Evolutionary conservation across 2,113 vertebrate species (phyloP).

Genomic region (Ifrita kowaldi): DNA sequence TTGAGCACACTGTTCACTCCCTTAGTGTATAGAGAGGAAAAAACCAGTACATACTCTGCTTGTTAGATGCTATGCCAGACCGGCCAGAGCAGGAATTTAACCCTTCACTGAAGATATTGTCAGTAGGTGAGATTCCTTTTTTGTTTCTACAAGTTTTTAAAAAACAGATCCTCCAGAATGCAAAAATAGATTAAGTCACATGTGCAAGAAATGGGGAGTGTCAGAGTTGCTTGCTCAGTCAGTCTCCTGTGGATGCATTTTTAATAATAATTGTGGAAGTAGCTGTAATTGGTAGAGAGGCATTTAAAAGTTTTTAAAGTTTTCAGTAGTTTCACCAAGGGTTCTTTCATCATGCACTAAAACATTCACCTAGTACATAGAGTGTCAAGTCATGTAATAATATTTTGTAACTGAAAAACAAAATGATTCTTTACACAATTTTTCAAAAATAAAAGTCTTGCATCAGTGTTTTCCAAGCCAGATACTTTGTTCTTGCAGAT

Average conservation of each 20-base stretch:
- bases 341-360: neutral
- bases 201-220: neutral
- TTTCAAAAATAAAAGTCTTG: neutral
- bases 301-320: neutral
- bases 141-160: neutral
- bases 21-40: neutral
- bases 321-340: neutral
- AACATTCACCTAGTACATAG: neutral
- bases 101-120: neutral
- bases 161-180: neutral
- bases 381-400: neutral
- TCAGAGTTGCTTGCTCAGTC: neutral
- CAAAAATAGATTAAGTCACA: neutral
- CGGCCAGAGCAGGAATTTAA: neutral
- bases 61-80: neutral
- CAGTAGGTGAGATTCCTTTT: neutral
- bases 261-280: neutral
- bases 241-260: neutral
- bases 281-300: neutral
- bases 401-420: neutral
- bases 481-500: neutral
- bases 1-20: neutral
- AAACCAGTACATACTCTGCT: neutral
- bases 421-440: neutral
- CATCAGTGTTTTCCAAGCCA: neutral